Conservation (phyloP, 2,888 invertebrate genomes). For the Scrobipalpa costella region DNA sequence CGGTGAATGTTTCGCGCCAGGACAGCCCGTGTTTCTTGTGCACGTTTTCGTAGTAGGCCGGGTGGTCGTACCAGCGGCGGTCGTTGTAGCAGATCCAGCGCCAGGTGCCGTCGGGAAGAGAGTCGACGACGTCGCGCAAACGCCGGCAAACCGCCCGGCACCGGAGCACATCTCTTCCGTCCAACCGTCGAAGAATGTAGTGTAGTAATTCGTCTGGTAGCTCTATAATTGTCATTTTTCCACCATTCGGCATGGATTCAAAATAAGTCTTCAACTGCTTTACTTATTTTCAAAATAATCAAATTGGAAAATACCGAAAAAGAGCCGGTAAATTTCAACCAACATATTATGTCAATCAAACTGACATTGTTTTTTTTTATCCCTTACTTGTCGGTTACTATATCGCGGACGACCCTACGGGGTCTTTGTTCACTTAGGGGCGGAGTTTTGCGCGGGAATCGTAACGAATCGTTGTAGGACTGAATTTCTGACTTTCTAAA, state of each 20-base stretch:
- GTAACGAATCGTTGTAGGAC: too few species aligned
- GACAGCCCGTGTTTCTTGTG: neutral
- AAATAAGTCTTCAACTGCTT: neutral
- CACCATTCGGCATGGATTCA: neutral
- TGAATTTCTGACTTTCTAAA: too few species aligned
- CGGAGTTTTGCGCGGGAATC: too few species aligned
- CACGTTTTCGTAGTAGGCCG: neutral
- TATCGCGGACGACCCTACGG: too few species aligned
- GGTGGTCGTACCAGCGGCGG: conserved; percentile 10
- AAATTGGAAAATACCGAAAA: too few species aligned
- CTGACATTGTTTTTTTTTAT: too few species aligned
- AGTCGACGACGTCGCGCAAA: conserved; percentile 1
- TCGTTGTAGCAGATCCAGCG: neutral
- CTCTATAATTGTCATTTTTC: neutral
- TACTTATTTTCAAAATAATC: too few species aligned
- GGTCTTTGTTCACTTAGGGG: too few species aligned
- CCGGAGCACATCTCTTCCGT: neutral
- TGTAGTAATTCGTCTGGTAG: neutral
- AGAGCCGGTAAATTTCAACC: too few species aligned
- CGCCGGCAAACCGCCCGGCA: conserved; percentile 7
- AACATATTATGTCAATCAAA: too few species aligned
- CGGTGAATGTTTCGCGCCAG: neutral
- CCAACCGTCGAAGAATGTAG: neutral
- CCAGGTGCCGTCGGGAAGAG: neutral
- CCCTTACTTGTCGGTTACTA: too few species aligned